A percentile compares a stretch with the other conserved stretches of the same genome.
These are phyloP conservation scores for Dermatemys mawii DNA, from an alignment of 2,113 vertebrate species.

Conservation along the genomic window DNA sequence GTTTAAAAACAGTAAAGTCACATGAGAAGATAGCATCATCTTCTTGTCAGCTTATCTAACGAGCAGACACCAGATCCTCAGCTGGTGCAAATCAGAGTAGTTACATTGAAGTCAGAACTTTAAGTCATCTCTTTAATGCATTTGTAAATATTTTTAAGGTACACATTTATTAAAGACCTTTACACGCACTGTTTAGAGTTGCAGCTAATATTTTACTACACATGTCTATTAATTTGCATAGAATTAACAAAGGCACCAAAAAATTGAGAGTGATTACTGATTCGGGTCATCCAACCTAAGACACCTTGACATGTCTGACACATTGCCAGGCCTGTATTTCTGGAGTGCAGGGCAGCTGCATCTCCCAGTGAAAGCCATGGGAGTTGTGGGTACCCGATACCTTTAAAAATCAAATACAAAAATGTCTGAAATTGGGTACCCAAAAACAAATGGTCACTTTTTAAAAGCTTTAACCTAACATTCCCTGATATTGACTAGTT, in stretches of 20 bases:
- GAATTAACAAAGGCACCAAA: not conserved
- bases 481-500: not conserved
- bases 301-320: not conserved
- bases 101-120: not conserved
- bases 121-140: not conserved
- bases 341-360: not conserved
- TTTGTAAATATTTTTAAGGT: conserved; percentile 12
- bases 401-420: not conserved
- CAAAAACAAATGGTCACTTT: not conserved
- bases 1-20: conserved; percentile 26
- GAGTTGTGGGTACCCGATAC: not conserved
- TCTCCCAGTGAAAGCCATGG: accelerated
- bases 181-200: not conserved
- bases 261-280: not conserved
- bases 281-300: not conserved
- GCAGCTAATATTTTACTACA: not conserved
- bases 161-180: not conserved
- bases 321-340: not conserved
- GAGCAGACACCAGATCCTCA: not conserved
- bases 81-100: not conserved
- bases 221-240: not conserved
- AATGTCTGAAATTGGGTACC: not conserved
- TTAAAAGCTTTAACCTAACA: not conserved
- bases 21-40: conserved; percentile 10
- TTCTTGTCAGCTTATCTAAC: no score